Conservation (phyloP, 2,888 invertebrate genomes). For the Pseudanteris insignis region DNA sequence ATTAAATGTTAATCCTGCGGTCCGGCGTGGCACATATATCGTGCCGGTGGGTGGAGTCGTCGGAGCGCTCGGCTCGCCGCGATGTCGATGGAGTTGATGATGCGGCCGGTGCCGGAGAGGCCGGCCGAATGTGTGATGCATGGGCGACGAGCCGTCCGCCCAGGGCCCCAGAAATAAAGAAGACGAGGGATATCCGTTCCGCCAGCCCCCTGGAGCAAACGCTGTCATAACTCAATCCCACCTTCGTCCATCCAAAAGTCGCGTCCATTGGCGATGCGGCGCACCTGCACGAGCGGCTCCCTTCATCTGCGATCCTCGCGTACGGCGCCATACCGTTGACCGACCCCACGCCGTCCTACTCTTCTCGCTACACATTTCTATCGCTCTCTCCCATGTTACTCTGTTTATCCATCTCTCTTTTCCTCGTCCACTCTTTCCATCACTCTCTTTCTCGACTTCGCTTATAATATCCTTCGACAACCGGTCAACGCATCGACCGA, state of each 20-base stretch:
- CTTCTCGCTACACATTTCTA: too few relatives aligned
- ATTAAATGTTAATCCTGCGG: constrained; percentile 53
- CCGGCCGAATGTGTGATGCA: constrained; percentile 65
- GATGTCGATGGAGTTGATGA: constrained; percentile 49
- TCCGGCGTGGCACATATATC: constrained; percentile 46
- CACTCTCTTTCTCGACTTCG: too few relatives aligned
- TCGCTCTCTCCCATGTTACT: too few relatives aligned
- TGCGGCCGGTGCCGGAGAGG: constrained; percentile 54
- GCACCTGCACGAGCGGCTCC: constrained; percentile 49
- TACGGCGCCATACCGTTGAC: constrained; percentile 30
- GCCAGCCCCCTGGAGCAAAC: constrained; percentile 64
- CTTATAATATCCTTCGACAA: too few relatives aligned
- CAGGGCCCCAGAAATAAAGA: constrained; percentile 60
- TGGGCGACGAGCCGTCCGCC: constrained; percentile 63
- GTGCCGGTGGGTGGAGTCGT: constrained; percentile 62
- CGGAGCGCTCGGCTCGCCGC: constrained; percentile 52
- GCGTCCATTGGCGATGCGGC: constrained; percentile 48
- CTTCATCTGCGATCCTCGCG: constrained; percentile 36
- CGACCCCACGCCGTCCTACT: too few relatives aligned
- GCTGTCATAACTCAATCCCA: constrained; percentile 68
- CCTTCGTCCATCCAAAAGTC: constrained; percentile 59
- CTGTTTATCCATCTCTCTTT: too few relatives aligned
- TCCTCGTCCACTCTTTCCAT: too few relatives aligned
- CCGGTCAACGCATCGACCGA: too few relatives aligned
- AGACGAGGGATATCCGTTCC: constrained; percentile 64